These are phyloP conservation scores for Cyprinodon tularosa DNA, from an alignment of 2,113 vertebrate species.

Conservation along the genomic window DNA sequence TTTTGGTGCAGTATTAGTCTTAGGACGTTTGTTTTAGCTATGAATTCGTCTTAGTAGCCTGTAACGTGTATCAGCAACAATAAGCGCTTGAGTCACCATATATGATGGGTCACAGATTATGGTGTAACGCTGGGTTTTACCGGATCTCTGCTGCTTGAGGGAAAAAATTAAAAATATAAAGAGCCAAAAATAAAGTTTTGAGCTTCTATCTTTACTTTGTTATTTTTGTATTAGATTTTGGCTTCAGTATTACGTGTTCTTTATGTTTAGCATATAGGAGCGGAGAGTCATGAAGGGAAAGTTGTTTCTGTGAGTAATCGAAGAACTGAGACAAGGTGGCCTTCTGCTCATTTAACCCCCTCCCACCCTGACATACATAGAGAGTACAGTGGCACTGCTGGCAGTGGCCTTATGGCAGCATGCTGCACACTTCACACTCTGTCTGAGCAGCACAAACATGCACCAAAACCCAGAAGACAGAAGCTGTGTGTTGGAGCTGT, in stretches of 20 bases:
- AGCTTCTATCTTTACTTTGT: background rate
- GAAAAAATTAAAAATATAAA: background rate
- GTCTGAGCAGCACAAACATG: background rate
- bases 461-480: constrained; percentile 18
- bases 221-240: background rate
- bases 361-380: constrained; percentile 44
- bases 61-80: too few relatives aligned
- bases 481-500: constrained; percentile 51
- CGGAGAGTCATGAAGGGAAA: constrained; percentile 34
- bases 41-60: too few relatives aligned
- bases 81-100: too few relatives aligned
- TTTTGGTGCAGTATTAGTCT: too few relatives aligned
- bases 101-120: too few relatives aligned
- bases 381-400: constrained; percentile 9
- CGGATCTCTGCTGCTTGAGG: background rate
- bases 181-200: background rate
- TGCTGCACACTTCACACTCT: constrained; percentile 17
- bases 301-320: constrained; percentile 48
- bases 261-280: constrained; percentile 10
- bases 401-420: constrained; percentile 20
- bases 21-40: too few relatives aligned
- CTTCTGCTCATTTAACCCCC: constrained; percentile 25
- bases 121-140: too few relatives aligned
- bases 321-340: constrained; percentile 30
- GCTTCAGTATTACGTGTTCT: constrained; percentile 13